A percentile compares a stretch with the other conserved stretches of the same genome.
phyloP scores from a whole-genome alignment of 1,140 invertebrate genomes.

The Dendroctonus valens region DNA sequence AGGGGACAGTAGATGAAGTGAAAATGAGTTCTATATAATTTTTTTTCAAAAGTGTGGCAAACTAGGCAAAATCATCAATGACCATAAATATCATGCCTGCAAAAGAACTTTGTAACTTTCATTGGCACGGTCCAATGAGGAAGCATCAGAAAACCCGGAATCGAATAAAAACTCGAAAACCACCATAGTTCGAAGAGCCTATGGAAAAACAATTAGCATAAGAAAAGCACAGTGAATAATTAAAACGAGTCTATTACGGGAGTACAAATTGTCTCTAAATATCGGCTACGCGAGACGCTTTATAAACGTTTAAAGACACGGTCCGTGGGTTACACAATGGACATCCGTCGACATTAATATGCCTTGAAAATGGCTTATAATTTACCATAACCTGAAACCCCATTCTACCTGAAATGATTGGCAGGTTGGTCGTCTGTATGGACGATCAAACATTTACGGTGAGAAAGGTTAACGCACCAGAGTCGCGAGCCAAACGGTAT shows the following conservation, averaged over 20 bases:
- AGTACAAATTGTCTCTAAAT: constrained; percentile 1
- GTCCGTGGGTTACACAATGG: constrained; percentile 21
- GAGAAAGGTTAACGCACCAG: constrained; percentile 19
- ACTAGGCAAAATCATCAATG: no score
- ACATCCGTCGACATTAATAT: constrained; percentile 18
- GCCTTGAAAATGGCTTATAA: constrained; percentile 29
- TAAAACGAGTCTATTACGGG: not conserved
- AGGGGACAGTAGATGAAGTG: no score
- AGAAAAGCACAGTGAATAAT: not conserved
- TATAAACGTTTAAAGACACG: constrained; percentile 20
- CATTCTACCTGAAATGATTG: constrained; percentile 31
- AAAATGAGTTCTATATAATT: no score
- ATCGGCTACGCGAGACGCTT: not conserved
- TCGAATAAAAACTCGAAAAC: no score
- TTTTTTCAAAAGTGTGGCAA: no score
- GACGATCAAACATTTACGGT: constrained; percentile 24
- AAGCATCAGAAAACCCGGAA: no score
- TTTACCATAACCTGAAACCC: constrained; percentile 29
- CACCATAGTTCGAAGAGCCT: no score
- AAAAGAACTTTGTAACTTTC: no score
- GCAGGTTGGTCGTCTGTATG: constrained; percentile 21
- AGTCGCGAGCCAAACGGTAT: not conserved
- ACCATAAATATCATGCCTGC: no score
- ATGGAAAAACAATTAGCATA: not conserved
- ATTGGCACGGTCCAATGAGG: no score